Base-by-base conservation (phyloP, 2,797 vertebrate genomes). In the Paedocypris micromegethes region DNA sequence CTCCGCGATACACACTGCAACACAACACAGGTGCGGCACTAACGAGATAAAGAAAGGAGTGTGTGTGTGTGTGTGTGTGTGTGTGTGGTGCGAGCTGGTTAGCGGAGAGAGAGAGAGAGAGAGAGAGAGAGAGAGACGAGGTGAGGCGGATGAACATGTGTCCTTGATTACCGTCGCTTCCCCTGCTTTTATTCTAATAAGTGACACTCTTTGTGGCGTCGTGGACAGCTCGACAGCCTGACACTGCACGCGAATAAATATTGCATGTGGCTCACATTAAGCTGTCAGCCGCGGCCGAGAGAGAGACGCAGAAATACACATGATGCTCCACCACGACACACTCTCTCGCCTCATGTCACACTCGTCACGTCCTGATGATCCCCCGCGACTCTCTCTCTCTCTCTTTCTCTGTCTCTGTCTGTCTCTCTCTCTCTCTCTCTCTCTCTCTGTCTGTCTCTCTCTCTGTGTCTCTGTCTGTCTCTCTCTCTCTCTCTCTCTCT, bases 231-330 rank as follows among this genome's bases (percentile, higher is more conserved):
- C 93, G 96, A 98, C 96, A 99, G 94, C 94, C 94, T 97, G 96
- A 97, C 94, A 97, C 93, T 93, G 92, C 93, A 97, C 92, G 95
- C 93, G 94, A 97, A 99, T 98, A 99, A 98, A 99, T 98, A 98
- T 99, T 98, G 93, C 95, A 96, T 98, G 94, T 97, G 95, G 94
- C 93, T 94, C 94, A 95, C 95, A 98, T 99, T 98, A 98, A 97
- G 95, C 93, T 98, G 95, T 99, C 96, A 98, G 93, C 92, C 83
- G 90, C 79, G 57, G 84, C 81, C 71, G 81, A 80, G 82, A 82
- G 84, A 90, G 91, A 94, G 93, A 92, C 90, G 88, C 91, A 93
- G 91, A 94, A 97, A 95, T 94, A 91, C 90, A 90, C 91, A 91
- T 91, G 91, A 91, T 90, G 91, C 92, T 93, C 89, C 88, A 87